Evolutionary conservation across 1,140 invertebrate species (phyloP), one percentile per base, ranked within the genome.

Genomic region (Magallana angulata): DNA sequence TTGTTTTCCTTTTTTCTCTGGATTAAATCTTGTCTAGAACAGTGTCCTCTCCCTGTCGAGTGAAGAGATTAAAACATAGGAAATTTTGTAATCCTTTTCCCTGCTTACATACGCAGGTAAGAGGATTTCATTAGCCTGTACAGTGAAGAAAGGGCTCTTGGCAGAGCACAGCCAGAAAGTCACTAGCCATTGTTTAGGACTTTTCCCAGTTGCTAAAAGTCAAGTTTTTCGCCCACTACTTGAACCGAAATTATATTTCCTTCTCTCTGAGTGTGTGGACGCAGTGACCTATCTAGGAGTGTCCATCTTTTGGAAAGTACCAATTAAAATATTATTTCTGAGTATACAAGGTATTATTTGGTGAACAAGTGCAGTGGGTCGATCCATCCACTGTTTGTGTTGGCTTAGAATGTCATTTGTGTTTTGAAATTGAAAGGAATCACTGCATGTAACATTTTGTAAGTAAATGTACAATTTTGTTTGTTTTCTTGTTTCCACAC

Each of bases 191-290:
- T 76, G 18, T 76, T 76, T 76, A 4, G 68, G 68, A 76, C 68
- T 76, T 12, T 30, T 76, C 36, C 30, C 68, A 76, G 24, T 76
- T 76, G 68, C 24, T 76, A 76, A 76, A 71, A 76, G 68, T 76
- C 68, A 76, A 76, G 68, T 76, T 76, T 76, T 64, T 30, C 68
- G 3, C 68, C 68, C 68, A 76, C 68, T 76, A 76, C 68, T 76
- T 76, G 68, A 76, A 76, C 68, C 36, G 11, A 30, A 36, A 76
- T 76, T 76, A 71, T 18, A 71, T 71, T 71, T 30, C 48, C 11
- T 71, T 71, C 36, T 71, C 68, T 71, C 36, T 30, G 24, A 30
- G 9, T 18, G 36, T 30, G 8, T 30, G 68, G 2, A 76, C 68
- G 68, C 18, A 76, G 24, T 76, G 68, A 76, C 68, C 68, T 12